Evolutionary conservation across 2,797 vertebrate species (phyloP).

Genomic region (Nothura maculosa): DNA sequence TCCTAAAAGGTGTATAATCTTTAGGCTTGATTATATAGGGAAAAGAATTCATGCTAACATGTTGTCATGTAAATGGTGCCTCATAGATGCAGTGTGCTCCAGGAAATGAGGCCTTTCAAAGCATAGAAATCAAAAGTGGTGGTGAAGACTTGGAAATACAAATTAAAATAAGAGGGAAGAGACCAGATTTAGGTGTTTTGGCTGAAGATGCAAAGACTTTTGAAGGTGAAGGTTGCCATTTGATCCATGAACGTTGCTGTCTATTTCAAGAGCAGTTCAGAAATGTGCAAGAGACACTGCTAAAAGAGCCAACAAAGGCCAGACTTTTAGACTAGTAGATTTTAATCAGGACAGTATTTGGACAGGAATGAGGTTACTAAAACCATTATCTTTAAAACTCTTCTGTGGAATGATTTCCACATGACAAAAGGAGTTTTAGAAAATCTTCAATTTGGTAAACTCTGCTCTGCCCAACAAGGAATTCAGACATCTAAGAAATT

Average conservation of each 20-base stretch:
- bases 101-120: background rate
- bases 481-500: background rate
- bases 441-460: background rate
- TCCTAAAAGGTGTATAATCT: background rate
- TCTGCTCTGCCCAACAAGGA: background rate
- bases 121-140: background rate
- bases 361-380: background rate
- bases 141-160: background rate
- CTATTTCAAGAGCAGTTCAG: background rate
- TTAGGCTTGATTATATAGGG: background rate
- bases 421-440: background rate
- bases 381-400: background rate
- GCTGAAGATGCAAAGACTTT: background rate
- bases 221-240: background rate
- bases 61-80: background rate
- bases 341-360: background rate
- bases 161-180: background rate
- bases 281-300: background rate
- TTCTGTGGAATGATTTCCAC: background rate
- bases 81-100: background rate
- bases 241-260: background rate
- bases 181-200: background rate
- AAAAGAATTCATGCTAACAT: background rate
- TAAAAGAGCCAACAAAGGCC: background rate
- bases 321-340: background rate